Conservation (phyloP, 2,797 vertebrate genomes). For the Chelonia mydas region DNA sequence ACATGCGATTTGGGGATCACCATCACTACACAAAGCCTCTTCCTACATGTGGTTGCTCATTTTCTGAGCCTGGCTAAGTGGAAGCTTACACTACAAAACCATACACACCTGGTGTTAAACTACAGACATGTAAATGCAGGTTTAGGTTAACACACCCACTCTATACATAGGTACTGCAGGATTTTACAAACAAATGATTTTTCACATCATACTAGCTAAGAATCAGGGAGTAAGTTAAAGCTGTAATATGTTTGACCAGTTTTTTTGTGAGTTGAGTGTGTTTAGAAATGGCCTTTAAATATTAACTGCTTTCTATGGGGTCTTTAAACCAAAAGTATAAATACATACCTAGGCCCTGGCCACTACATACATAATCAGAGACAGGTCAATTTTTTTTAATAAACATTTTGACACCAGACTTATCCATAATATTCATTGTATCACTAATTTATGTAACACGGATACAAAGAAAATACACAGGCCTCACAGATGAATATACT, state of each 20-base stretch:
- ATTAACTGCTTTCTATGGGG: neutral
- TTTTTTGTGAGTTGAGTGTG: neutral
- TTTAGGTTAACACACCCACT: neutral
- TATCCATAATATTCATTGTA: neutral
- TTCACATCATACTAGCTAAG: neutral
- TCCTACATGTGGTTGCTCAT: neutral
- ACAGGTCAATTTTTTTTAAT: neutral
- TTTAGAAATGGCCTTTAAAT: neutral
- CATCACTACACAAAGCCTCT: neutral
- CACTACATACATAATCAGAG: neutral
- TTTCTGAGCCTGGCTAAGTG: neutral
- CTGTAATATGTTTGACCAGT: neutral
- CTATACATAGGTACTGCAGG: neutral
- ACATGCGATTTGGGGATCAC: neutral
- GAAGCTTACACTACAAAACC: neutral
- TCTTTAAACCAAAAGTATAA: neutral
- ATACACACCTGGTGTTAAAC: neutral
- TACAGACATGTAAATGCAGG: neutral
- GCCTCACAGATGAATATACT: neutral
- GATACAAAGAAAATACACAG: neutral
- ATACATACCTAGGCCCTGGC: neutral
- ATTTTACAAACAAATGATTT: neutral
- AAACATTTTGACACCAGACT: neutral
- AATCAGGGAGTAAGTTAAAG: neutral
- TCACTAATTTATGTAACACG: neutral